Evolutionary conservation across 1,140 invertebrate genomes (phyloP).

Genomic region (Drosophila pandora): DNA sequence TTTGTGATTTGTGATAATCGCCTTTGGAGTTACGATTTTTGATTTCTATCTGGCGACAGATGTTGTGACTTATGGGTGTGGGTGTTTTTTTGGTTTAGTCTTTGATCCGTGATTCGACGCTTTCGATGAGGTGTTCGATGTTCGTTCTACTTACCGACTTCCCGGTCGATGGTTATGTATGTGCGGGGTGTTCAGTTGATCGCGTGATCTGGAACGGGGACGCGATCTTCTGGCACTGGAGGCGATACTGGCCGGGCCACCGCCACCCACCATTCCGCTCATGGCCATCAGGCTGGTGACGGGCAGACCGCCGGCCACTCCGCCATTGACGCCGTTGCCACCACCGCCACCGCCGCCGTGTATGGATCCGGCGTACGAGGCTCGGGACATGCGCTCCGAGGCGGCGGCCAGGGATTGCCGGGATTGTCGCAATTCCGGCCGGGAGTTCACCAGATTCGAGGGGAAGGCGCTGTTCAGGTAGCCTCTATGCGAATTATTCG

Average conservation of each 20-base stretch:
- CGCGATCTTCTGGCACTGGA: conserved; percentile 88
- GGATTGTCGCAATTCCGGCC: conserved; percentile 92
- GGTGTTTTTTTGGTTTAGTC: background rate
- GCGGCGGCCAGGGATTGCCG: conserved; percentile 91
- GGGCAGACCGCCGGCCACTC: conserved; percentile 45
- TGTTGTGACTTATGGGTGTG: conserved; percentile 21
- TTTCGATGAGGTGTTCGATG: conserved; percentile 6
- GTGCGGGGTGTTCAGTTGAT: conserved; percentile 84
- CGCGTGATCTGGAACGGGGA: conserved; percentile 87
- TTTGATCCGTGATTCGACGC: background rate
- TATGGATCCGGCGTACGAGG: conserved; percentile 87
- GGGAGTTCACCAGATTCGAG: conserved; percentile 90
- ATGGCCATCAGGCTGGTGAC: conserved; percentile 67
- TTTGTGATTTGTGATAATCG: conserved; percentile 19
- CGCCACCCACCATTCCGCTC: conserved; percentile 68
- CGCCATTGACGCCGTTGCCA: conserved; percentile 75
- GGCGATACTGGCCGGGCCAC: conserved; percentile 84
- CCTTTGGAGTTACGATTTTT: conserved; percentile 1
- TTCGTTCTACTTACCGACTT: conserved; percentile 84
- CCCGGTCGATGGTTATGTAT: conserved; percentile 85
- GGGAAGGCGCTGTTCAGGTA: conserved; percentile 89
- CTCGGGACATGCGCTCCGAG: conserved; percentile 90
- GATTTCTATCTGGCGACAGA: conserved; percentile 17
- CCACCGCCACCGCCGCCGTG: conserved; percentile 83
- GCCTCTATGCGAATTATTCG: conserved; percentile 89